Evolutionary conservation across 2,797 vertebrate genomes (phyloP).

Genomic region (Benthosema pterotum): DNA sequence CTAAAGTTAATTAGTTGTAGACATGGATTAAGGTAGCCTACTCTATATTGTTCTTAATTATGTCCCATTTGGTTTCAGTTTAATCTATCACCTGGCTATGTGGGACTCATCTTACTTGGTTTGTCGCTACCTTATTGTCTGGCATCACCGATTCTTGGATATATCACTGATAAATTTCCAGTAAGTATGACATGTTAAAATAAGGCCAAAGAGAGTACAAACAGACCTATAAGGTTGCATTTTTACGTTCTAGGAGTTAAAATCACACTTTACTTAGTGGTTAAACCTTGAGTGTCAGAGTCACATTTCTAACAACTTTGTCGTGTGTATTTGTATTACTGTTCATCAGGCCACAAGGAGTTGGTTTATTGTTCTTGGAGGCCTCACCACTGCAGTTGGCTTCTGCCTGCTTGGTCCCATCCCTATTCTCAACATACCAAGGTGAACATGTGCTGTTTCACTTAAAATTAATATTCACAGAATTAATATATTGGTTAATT

Average conservation of each 20-base stretch:
- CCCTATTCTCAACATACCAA: constrained; percentile 87
- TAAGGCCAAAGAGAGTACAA: too few relatives aligned
- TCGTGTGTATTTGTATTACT: constrained; percentile 20
- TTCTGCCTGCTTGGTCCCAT: constrained; percentile 89
- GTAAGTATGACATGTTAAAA: constrained; percentile 75
- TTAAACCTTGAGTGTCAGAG: not conserved
- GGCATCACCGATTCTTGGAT: constrained; percentile 88
- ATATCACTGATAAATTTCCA: constrained; percentile 88
- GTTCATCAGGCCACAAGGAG: constrained; percentile 80
- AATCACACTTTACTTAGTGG: not conserved
- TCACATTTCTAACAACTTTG: not conserved
- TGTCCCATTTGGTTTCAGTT: constrained; percentile 69
- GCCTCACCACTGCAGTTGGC: constrained; percentile 77
- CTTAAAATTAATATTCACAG: not conserved
- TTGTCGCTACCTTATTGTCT: constrained; percentile 87
- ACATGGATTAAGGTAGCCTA: too few relatives aligned
- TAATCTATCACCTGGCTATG: constrained; percentile 82
- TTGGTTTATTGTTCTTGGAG: constrained; percentile 85
- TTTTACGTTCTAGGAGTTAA: too few relatives aligned
- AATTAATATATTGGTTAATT: not conserved
- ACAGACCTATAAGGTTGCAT: too few relatives aligned
- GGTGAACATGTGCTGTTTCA: constrained; percentile 67
- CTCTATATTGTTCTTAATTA: too few relatives aligned
- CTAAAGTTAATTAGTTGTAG: too few relatives aligned
- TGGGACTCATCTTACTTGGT: constrained; percentile 92